Evolutionary conservation across 2,888 invertebrate species (phyloP).

Genomic region (Caenorhabditis sp.): DNA sequence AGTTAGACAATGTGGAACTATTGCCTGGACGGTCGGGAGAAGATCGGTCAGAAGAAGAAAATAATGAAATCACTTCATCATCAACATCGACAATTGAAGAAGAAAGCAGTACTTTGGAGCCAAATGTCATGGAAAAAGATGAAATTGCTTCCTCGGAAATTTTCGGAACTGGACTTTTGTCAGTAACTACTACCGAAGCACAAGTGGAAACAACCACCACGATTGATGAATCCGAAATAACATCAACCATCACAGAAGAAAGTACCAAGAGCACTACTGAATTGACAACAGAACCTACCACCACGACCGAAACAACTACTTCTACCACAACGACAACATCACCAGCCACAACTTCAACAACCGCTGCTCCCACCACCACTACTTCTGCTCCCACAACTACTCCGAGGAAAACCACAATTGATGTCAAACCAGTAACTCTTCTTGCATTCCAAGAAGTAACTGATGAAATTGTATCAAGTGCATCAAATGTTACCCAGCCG

Average conservation of each 20-base stretch:
- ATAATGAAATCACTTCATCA: constrained; percentile 4
- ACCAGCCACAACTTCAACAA: constrained; percentile 7
- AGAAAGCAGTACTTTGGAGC: neutral
- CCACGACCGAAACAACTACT: constrained; percentile 6
- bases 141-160: constrained; percentile 37
- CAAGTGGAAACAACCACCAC: constrained; percentile 28
- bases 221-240: no score
- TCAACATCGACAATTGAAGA: constrained; percentile 4
- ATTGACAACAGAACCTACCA: neutral
- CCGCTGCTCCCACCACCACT: constrained; percentile 11
- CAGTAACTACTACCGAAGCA: constrained; percentile 4
- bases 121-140: constrained; percentile 26
- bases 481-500: constrained; percentile 30
- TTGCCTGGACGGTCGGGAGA: constrained; percentile 26
- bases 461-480: constrained; percentile 24
- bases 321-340: neutral
- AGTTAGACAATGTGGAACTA: constrained; percentile 15
- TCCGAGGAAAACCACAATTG: neutral
- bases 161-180: constrained; percentile 7
- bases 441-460: constrained; percentile 52
- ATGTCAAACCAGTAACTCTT: constrained; percentile 42
- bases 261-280: neutral
- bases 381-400: constrained; percentile 5
- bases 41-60: constrained; percentile 8
- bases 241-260: constrained; percentile 11